Conservation (phyloP, 2,888 invertebrate species). For the Homarus gammarus region DNA sequence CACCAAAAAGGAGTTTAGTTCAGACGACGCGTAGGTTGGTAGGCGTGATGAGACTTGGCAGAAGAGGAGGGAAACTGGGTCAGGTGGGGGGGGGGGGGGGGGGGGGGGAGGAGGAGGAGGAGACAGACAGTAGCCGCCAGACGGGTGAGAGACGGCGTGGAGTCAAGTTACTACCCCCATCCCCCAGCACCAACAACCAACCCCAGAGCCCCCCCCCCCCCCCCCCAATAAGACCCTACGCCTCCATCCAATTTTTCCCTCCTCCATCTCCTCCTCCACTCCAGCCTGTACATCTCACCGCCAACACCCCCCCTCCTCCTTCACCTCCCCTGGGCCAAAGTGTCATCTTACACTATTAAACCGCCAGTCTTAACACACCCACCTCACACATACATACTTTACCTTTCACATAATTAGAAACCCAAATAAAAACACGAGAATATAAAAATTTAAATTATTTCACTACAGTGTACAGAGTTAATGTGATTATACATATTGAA, state of each 20-base stretch:
- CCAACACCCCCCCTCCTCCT: background rate
- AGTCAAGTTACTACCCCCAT: slow-evolving; percentile 10
- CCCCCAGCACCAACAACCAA: background rate
- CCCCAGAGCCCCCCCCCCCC: background rate
- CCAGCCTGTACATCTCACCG: background rate
- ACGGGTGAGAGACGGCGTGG: background rate
- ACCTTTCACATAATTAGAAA: too few species aligned
- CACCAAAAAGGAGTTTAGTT: too few species aligned
- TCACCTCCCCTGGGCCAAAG: background rate
- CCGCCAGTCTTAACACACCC: background rate
- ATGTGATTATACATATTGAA: too few species aligned
- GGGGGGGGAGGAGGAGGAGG: background rate
- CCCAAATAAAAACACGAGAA: too few species aligned
- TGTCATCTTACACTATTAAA: background rate
- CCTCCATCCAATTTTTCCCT: too few species aligned
- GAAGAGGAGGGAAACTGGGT: background rate
- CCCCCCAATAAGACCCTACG: background rate
- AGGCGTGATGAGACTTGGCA: too few species aligned
- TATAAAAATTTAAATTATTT: too few species aligned
- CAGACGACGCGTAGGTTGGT: too few species aligned
- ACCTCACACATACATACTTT: too few species aligned
- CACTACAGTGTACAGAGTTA: too few species aligned
- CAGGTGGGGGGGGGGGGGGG: background rate
- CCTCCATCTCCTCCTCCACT: too few species aligned
- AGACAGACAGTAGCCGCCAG: background rate